phyloP scores from a whole-genome alignment of 2,113 vertebrate species.

The Gymnocephalus cernua region DNA sequence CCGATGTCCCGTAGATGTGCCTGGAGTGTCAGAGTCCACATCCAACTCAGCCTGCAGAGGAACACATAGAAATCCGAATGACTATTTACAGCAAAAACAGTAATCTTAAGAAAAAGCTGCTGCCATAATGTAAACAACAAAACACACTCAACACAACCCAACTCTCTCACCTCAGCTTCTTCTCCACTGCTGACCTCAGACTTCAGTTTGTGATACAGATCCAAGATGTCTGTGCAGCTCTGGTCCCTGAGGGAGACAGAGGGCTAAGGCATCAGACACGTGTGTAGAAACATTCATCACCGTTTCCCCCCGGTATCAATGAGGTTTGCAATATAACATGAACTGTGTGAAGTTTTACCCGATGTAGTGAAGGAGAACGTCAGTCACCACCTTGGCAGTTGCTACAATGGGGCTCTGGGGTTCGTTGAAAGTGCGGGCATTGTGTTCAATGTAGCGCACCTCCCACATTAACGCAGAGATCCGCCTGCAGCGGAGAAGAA shows the following conservation, averaged over 20 bases:
- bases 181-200: conserved; percentile 90
- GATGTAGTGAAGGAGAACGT: conserved; percentile 95
- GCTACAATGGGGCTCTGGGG: conserved; percentile 97
- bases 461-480: conserved; percentile 99
- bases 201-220: conserved; percentile 92
- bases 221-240: conserved; percentile 93
- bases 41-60: conserved; percentile 88
- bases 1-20: conserved; percentile 92
- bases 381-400: conserved; percentile 95
- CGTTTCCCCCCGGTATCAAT: neutral
- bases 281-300: neutral
- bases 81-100: neutral
- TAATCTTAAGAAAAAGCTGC: neutral
- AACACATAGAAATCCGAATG: neutral
- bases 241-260: conserved; percentile 89
- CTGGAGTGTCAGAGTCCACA: conserved; percentile 95
- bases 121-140: neutral
- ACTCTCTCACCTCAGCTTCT: conserved; percentile 80
- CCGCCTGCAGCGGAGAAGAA: conserved; percentile 83
- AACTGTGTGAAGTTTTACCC: conserved; percentile 82
- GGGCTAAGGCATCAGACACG: neutral
- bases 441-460: conserved; percentile 98
- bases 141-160: neutral
- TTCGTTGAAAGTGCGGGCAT: conserved; percentile 97
- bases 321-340: neutral